Conservation (phyloP, 1,140 invertebrate genomes). For the Archivesica marissinica region DNA sequence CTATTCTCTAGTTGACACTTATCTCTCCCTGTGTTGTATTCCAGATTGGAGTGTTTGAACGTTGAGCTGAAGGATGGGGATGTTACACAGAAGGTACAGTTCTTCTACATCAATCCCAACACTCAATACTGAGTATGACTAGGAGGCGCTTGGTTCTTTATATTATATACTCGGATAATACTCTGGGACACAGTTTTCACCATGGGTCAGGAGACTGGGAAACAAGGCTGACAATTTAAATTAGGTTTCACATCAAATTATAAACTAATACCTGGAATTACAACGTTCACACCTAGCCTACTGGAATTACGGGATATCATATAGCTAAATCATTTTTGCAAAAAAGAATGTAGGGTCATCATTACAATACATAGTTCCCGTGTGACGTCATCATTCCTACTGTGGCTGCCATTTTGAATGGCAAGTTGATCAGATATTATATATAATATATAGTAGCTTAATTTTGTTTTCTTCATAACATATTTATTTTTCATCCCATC, state of each 20-base stretch:
- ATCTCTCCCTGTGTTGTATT: conserved; percentile 41
- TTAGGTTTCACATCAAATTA: not conserved
- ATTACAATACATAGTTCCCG: too few relatives aligned
- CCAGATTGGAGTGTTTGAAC: conserved; percentile 73
- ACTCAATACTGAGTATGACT: not conserved
- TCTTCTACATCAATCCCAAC: not conserved
- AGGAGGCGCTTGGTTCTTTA: not conserved
- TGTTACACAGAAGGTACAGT: conserved; percentile 76
- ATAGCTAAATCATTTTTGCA: too few relatives aligned
- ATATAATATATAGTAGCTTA: too few relatives aligned
- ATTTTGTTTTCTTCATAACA: too few relatives aligned
- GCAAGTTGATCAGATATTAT: too few relatives aligned
- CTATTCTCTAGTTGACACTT: not conserved
- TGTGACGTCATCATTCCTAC: too few relatives aligned
- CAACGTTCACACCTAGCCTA: not conserved
- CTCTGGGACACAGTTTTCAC: not conserved
- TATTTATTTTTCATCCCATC: too few relatives aligned
- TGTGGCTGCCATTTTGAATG: too few relatives aligned
- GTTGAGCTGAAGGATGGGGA: conserved; percentile 76
- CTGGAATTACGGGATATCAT: too few relatives aligned
- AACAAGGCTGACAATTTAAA: not conserved
- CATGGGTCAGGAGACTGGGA: not conserved
- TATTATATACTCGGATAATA: not conserved
- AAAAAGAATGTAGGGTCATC: too few relatives aligned
- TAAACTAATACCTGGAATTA: not conserved